Evolutionary conservation across 2,888 invertebrate genomes (phyloP), one percentile per base, ranked within the genome.

Genomic region (Pecten maximus): DNA sequence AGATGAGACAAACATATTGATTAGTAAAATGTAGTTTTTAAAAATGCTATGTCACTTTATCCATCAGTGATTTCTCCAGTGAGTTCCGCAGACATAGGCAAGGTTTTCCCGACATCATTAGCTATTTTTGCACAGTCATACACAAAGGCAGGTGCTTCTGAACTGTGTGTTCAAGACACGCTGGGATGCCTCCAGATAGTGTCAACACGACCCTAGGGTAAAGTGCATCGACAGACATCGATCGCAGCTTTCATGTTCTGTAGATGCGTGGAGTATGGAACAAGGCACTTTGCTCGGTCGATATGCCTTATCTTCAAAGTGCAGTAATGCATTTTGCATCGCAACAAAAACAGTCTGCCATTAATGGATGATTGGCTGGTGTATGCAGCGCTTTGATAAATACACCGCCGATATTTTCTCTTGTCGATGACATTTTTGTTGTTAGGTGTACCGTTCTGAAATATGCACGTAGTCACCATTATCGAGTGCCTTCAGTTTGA

Each of bases 271-370:
- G 0, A 23, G 6, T 23, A 54, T 19, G 19, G 19, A 54, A 19
- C 54, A 54, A 1, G 19, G 54, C 54, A 54, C 54, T 54, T 54
- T 54, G 54, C 23, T n/a, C 23, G 54, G 23, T 54, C 54, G 54
- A 54, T 54, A 54, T 54, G 54, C 54, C 54, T 54, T 54, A 54
- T 54, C 54, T 54, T 54, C 54, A 54, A 54, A 54, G 54, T 54
- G 54, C 54, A 54, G 54, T 54, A 54, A 54, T 54, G 54, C 54
- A 54, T 54, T 54, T n/a, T 23, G 54, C n/a, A 54, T n/a, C 54
- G n/a, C 2, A 54, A 54, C 54, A 54, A 54, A 54, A 4, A 54
- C 54, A 23, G 54, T 23, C n/a, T 23, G 19, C 54, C 19, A 54
- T 19, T 54, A 54, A n/a, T 19, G n/a, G 54, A 54, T 54, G 23